Conservation (phyloP, 2,113 vertebrate species). For the Cepphus grylle region DNA sequence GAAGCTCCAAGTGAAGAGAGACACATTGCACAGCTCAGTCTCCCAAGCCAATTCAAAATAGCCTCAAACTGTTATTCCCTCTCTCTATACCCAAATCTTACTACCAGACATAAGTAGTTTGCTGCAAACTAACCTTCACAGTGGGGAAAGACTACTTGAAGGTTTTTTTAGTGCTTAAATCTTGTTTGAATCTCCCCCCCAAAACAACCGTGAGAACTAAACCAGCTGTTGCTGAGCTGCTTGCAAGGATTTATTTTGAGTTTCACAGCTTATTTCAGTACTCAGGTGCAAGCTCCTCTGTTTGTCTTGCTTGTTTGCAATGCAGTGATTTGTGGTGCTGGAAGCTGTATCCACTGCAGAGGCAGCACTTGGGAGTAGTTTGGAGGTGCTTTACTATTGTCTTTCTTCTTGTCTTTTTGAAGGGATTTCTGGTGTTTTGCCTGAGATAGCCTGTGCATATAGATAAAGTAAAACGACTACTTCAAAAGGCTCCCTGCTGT, state of each 20-base stretch:
- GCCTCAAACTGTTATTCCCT: neutral
- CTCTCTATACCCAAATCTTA: neutral
- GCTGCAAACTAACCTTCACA: neutral
- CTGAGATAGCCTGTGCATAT: neutral
- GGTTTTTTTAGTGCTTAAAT: neutral
- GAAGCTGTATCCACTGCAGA: neutral
- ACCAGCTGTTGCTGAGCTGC: neutral
- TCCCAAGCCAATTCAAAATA: neutral
- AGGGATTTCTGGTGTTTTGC: neutral
- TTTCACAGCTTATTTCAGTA: neutral
- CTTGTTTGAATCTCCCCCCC: neutral
- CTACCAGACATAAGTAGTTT: neutral
- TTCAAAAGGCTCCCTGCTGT: neutral
- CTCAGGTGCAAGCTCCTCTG: neutral
- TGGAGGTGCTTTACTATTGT: neutral
- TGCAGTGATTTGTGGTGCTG: neutral
- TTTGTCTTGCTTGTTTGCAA: neutral
- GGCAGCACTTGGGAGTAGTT: neutral
- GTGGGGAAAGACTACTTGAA: neutral
- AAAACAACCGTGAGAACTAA: neutral
- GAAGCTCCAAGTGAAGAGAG: neutral
- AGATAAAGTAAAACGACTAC: neutral
- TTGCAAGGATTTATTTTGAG: neutral
- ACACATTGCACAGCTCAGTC: neutral
- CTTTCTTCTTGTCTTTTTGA: neutral